phyloP scores from a whole-genome alignment of 2,888 invertebrate species.

The Himalopsyche tibetana region DNA sequence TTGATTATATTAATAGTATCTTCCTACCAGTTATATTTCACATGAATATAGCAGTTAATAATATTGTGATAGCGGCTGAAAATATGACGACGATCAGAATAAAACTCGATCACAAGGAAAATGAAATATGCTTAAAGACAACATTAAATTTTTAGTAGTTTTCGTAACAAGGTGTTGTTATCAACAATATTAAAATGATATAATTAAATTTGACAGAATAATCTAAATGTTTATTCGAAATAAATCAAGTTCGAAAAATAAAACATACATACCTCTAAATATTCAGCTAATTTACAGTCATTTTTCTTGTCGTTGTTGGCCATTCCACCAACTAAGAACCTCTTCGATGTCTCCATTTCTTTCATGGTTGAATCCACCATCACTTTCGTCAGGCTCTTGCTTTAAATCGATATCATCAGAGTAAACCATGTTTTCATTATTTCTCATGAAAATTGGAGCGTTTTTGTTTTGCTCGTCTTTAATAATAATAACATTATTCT shows the following conservation, averaged over 20 bases:
- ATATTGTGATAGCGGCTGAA: not conserved
- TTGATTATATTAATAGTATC: not conserved
- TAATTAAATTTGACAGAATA: too few species aligned
- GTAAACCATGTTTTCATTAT: constrained; percentile 70
- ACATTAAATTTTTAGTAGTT: too few species aligned
- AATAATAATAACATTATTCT: constrained; percentile 8
- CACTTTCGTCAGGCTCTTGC: constrained; percentile 69
- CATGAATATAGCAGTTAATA: not conserved
- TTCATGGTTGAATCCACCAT: constrained; percentile 73
- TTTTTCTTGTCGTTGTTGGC: constrained; percentile 53
- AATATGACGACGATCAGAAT: not conserved
- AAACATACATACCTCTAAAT: not conserved
- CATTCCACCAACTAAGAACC: constrained; percentile 77
- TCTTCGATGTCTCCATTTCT: constrained; percentile 75
- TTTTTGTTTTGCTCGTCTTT: constrained; percentile 68
- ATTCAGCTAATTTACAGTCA: constrained; percentile 43
- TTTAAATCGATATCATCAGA: constrained; percentile 75
- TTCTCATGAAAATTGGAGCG: constrained; percentile 71
- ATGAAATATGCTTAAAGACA: too few species aligned
- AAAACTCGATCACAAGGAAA: not conserved
- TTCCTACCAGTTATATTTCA: not conserved
- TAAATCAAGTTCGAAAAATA: too few species aligned
- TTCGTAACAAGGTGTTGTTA: too few species aligned
- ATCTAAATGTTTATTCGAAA: too few species aligned
- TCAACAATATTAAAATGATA: too few species aligned